phyloP scores from a whole-genome alignment of 1,140 invertebrate genomes.

The Caenorhabditis tropicalis region DNA sequence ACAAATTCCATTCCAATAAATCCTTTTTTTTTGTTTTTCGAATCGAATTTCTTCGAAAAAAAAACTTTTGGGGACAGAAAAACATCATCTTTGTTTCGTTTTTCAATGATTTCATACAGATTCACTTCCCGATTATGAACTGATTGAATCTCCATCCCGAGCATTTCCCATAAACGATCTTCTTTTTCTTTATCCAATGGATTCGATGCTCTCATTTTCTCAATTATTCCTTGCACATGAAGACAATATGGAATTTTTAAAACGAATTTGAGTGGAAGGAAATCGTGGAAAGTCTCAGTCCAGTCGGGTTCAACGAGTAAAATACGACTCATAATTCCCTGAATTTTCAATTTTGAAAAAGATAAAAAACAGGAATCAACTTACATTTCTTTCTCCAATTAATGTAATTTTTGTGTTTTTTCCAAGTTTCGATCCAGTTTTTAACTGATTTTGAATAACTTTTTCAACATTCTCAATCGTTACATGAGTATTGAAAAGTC shows the following conservation, averaged over 20 bases:
- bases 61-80: background rate
- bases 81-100: background rate
- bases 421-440: background rate
- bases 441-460: background rate
- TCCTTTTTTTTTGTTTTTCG: background rate
- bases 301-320: constrained; percentile 10
- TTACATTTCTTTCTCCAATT: constrained; percentile 31
- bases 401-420: background rate
- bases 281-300: background rate
- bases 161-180: background rate
- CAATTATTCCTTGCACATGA: background rate
- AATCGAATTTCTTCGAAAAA: background rate
- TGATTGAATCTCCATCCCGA: background rate
- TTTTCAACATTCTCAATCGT: background rate
- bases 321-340: constrained; percentile 36
- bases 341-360: background rate
- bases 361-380: background rate
- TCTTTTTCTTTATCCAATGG: background rate
- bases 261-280: constrained; percentile 23
- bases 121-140: constrained; percentile 33
- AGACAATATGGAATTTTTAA: constrained; percentile 16
- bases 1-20: constrained; percentile 25
- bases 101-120: background rate
- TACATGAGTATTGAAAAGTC: constrained; percentile 36
- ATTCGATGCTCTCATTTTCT: background rate